A percentile compares a stretch with the other conserved stretches of the same genome.
phyloP scores from a whole-genome alignment of 1,140 invertebrate genomes.

The Plutomurus gul region DNA sequence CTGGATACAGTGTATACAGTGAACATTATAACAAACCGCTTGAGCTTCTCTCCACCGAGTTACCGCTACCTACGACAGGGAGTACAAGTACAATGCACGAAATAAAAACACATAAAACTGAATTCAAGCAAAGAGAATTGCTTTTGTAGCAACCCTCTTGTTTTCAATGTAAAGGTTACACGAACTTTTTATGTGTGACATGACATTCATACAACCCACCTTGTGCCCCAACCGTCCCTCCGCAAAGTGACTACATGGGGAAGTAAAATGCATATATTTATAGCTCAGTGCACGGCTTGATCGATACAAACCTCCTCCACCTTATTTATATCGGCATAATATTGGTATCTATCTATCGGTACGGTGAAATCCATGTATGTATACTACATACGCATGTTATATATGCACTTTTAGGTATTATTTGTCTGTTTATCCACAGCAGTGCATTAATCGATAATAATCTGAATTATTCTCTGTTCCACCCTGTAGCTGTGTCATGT shows the following conservation, averaged over 20 bases:
- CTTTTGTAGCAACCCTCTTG: neutral
- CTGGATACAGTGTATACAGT: no score
- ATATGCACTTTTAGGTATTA: no score
- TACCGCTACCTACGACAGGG: neutral
- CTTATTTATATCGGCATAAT: neutral
- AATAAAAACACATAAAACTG: slow-evolving; percentile 22
- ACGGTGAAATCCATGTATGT: no score
- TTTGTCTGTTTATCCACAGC: no score
- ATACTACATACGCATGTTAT: no score
- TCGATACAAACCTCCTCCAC: neutral
- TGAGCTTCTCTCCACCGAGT: neutral
- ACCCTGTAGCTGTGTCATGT: neutral
- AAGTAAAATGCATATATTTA: no score
- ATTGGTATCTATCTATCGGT: no score
- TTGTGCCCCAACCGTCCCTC: no score
- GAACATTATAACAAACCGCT: no score
- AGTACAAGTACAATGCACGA: neutral
- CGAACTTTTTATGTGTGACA: neutral
- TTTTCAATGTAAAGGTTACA: slow-evolving; percentile 28
- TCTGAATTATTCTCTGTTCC: no score
- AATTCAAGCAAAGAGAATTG: slow-evolving; percentile 18
- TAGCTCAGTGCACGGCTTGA: slow-evolving; percentile 1
- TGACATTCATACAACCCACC: slow-evolving; percentile 3
- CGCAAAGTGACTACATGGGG: no score
- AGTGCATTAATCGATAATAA: no score